Conservation (phyloP, 2,888 invertebrate species). For the Hemicrepidius hirtus region DNA sequence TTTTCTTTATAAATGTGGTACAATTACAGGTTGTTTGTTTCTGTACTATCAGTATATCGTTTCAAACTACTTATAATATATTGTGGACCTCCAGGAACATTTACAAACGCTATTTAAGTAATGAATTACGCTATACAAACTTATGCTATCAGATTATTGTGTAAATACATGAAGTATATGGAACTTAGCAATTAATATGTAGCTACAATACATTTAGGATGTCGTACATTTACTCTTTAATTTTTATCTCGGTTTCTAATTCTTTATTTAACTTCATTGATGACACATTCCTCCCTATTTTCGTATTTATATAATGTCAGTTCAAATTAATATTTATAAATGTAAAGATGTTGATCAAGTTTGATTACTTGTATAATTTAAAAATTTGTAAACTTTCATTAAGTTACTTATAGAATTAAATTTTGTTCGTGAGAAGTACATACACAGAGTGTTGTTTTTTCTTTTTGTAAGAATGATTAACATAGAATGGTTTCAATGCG, state of each 20-base stretch:
- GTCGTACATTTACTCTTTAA: constrained; percentile 42
- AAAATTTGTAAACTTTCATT: background rate
- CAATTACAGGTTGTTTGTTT: constrained; percentile 41
- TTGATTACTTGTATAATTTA: constrained; percentile 8
- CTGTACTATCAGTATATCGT: constrained; percentile 20
- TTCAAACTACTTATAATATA: constrained; percentile 43
- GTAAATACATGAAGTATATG: constrained; percentile 57
- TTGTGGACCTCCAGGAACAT: constrained; percentile 53
- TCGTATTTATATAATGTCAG: constrained; percentile 27
- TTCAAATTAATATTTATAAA: constrained; percentile 18
- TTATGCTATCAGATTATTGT: constrained; percentile 53
- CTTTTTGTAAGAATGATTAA: constrained; percentile 25
- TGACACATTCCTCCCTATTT: constrained; percentile 43
- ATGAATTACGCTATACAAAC: constrained; percentile 48
- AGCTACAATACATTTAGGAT: constrained; percentile 48
- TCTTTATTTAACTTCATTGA: constrained; percentile 10
- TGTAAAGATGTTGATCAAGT: constrained; percentile 11
- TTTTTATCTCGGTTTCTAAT: constrained; percentile 8
- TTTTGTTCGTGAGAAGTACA: constrained; percentile 42
- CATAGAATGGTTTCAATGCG: constrained; percentile 9
- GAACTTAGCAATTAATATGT: constrained; percentile 49
- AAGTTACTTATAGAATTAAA: background rate
- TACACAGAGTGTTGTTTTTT: constrained; percentile 40
- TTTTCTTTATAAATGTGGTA: constrained; percentile 47
- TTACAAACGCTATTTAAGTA: constrained; percentile 50